Base-by-base conservation (phyloP, 1,140 invertebrate species). In the Drosophila setifemur region DNA sequence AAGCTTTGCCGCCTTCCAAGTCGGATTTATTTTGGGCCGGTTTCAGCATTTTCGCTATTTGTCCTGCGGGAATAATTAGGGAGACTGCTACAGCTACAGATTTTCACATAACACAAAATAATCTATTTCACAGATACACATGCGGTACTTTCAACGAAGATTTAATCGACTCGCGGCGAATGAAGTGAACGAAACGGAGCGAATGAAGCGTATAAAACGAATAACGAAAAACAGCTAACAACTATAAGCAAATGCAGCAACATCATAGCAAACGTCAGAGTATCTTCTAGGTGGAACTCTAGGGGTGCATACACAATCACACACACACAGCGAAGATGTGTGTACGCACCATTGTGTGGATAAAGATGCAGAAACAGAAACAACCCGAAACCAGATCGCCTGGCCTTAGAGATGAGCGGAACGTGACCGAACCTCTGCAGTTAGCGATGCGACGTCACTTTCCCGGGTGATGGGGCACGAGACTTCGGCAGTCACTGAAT, bases 31-130 rank as follows among this genome's bases (percentile, higher is more conserved):
- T 66, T 64, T 87, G 82, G 14, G 70, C 74, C 50, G 81, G 82
- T 47, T 87, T 87, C 2, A 87, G 28, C 58, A 87, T 73, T 64
- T 89, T 90, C 8, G 81, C 69, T 26, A 90, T 85, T 82, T 85
- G 68, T 53, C 88, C 88, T 90, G 48, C 5, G 53, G 61, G 12
- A 19, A 16, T 31, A 42, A 25, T 49, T 37, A 29, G n/a, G 25
- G 7, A 67, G 40, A 37, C 9, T 25, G 28, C 25, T 9, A 67
- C 21, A 68, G 11, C 64, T 49, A 31, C 29, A 26, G 57, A 60
- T 39, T 49, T 9, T 64, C 49, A 64, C 58, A 66, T 64, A 66
- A 64, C 53, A 42, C 52, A 26, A 43, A 39, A 45, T 43, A 33
- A 47, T 54, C 29, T 31, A 43, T 19, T 48, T 21, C 66, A 70